A percentile compares a stretch with the other conserved stretches of the same genome.
Conservation (phyloP, 35 echinoderm and acorn worm species). For the Anneissia japonica region DNA sequence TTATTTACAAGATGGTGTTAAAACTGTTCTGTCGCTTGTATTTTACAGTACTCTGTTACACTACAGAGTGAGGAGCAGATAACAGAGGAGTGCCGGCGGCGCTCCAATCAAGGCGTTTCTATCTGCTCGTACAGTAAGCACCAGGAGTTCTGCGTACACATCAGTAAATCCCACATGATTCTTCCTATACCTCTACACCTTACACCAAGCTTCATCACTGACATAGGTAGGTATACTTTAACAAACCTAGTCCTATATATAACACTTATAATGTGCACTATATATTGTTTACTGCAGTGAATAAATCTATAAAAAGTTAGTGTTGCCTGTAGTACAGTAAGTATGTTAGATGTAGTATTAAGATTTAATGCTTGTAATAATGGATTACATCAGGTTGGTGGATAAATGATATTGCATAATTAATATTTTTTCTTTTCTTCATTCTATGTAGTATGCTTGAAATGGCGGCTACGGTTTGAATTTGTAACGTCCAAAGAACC, state of each 20-base stretch:
- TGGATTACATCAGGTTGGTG: too few species aligned
- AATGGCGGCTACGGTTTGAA: slow-evolving; percentile 90
- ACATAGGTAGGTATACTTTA: slow-evolving; percentile 55
- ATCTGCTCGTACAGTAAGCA: slow-evolving; percentile 66
- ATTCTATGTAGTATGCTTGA: slow-evolving; percentile 66
- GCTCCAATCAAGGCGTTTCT: slow-evolving; percentile 47
- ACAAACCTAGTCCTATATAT: not conserved
- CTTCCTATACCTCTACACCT: slow-evolving; percentile 87
- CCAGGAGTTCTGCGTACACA: slow-evolving; percentile 91
- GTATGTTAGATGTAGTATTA: too few species aligned
- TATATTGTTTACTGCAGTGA: too few species aligned
- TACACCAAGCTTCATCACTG: slow-evolving; percentile 92
- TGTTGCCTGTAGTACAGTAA: too few species aligned
- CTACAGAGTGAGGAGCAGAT: slow-evolving; percentile 94
- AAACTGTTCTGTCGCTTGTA: too few species aligned
- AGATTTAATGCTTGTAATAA: too few species aligned
- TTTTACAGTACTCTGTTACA: slow-evolving; percentile 77
- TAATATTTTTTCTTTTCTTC: slow-evolving; percentile 35
- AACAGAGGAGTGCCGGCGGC: slow-evolving; percentile 74
- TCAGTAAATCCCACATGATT: slow-evolving; percentile 84
- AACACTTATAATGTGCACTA: not conserved
- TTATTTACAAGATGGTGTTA: not conserved
- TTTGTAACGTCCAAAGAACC: slow-evolving; percentile 93
- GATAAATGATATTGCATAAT: too few species aligned
- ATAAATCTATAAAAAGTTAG: too few species aligned